Evolutionary conservation across 2,113 vertebrate species (phyloP).

Genomic region (Xiphias gladius): DNA sequence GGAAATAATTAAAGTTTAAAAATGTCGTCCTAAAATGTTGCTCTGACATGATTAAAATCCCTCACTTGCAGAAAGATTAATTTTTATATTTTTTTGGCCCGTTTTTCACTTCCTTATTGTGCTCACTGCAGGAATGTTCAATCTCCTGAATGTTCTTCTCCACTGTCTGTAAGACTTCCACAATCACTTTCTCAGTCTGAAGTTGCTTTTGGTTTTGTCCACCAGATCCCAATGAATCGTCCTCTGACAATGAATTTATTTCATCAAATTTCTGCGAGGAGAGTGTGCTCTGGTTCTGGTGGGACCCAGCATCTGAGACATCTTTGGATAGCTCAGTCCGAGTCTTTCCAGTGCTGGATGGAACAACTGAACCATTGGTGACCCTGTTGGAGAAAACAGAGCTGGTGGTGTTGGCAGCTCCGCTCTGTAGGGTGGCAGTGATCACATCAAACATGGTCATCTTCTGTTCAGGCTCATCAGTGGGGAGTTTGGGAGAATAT

Average conservation of each 20-base stretch:
- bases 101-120: slow-evolving; percentile 26
- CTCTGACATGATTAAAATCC: background rate
- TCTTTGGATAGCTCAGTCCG: slow-evolving; percentile 84
- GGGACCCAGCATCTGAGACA: slow-evolving; percentile 83
- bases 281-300: slow-evolving; percentile 79
- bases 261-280: slow-evolving; percentile 79
- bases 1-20: background rate
- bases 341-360: slow-evolving; percentile 58
- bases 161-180: slow-evolving; percentile 59
- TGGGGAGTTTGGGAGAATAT: slow-evolving; percentile 77
- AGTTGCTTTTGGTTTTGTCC: slow-evolving; percentile 19
- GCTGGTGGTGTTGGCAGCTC: slow-evolving; percentile 70
- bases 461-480: slow-evolving; percentile 81
- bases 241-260: slow-evolving; percentile 83
- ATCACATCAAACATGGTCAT: slow-evolving; percentile 86
- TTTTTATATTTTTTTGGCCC: slow-evolving; percentile 32
- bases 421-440: slow-evolving; percentile 79
- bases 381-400: slow-evolving; percentile 74
- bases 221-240: slow-evolving; percentile 18
- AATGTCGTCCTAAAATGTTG: background rate
- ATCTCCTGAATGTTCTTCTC: slow-evolving; percentile 68
- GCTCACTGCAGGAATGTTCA: slow-evolving; percentile 21
- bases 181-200: slow-evolving; percentile 21
- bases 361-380: slow-evolving; percentile 84
- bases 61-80: background rate